Percentiles rank a stretch among this genome's conserved stretches.
These are phyloP conservation scores for Terrapene triunguis DNA, from an alignment of 2,113 vertebrate genomes.

Conservation along the genomic window DNA sequence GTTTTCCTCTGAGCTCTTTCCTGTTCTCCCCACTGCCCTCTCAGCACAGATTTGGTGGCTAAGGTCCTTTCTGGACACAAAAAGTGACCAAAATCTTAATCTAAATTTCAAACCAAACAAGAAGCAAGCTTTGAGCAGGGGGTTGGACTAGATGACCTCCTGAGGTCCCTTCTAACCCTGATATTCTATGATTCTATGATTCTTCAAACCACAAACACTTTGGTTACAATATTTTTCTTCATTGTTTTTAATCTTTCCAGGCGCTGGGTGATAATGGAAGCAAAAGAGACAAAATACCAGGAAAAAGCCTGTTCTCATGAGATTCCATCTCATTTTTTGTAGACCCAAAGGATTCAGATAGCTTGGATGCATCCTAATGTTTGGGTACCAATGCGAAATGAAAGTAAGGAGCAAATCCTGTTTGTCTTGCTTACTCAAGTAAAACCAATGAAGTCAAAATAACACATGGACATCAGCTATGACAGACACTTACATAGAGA, in stretches of 20 bases:
- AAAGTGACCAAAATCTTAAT: slow-evolving; percentile 4
- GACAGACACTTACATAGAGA: neutral
- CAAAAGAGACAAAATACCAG: slow-evolving; percentile 41
- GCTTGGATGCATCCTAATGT: neutral
- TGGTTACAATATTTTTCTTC: neutral
- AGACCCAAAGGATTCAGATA: neutral
- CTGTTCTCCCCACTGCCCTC: neutral
- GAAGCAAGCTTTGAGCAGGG: neutral
- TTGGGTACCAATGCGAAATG: neutral
- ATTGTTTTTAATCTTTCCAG: neutral
- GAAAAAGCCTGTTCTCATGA: neutral
- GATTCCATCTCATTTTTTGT: neutral
- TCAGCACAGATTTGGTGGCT: neutral
- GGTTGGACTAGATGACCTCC: neutral
- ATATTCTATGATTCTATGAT: neutral
- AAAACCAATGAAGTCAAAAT: neutral
- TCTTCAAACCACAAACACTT: slow-evolving; percentile 23
- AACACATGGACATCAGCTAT: neutral
- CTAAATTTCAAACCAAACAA: slow-evolving; percentile 44
- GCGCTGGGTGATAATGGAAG: slow-evolving; percentile 31
- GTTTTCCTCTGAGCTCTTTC: neutral
- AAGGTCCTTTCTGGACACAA: neutral
- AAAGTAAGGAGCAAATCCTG: neutral
- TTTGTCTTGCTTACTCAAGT: neutral
- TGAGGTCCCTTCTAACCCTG: too few species aligned